Conservation (phyloP, 2,113 vertebrate genomes). For the Pavo muticus region DNA sequence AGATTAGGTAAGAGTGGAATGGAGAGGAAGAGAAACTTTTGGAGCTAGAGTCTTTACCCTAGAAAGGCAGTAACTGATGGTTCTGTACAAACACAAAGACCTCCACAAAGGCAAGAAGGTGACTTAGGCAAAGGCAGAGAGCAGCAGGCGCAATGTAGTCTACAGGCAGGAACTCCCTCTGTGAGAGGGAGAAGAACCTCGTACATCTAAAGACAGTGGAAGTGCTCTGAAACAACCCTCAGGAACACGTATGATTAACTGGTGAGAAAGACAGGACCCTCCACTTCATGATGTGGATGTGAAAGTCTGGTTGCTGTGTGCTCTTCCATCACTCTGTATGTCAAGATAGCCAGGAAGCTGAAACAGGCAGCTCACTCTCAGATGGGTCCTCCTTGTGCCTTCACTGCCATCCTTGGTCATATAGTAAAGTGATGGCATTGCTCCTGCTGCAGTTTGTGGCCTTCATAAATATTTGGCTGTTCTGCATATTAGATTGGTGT, state of each 20-base stretch:
- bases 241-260: background rate
- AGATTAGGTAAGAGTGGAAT: background rate
- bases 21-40: background rate
- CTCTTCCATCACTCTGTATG: background rate
- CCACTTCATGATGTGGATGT: background rate
- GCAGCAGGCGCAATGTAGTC: background rate
- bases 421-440: background rate
- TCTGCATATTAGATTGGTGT: background rate
- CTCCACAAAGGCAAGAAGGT: background rate
- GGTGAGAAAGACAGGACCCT: background rate
- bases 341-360: background rate
- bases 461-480: background rate
- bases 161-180: background rate
- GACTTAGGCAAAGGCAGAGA: background rate
- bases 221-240: background rate
- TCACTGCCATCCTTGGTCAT: background rate
- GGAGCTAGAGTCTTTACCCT: background rate
- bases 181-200: background rate
- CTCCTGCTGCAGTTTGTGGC: background rate
- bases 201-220: background rate
- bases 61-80: rapidly evolving
- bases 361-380: background rate
- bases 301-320: background rate
- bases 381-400: background rate
- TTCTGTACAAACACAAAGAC: background rate